A percentile compares a stretch with the other conserved stretches of the same genome.
Conservation (phyloP, 2,797 vertebrate species). For the Eptatretus atami region DNA sequence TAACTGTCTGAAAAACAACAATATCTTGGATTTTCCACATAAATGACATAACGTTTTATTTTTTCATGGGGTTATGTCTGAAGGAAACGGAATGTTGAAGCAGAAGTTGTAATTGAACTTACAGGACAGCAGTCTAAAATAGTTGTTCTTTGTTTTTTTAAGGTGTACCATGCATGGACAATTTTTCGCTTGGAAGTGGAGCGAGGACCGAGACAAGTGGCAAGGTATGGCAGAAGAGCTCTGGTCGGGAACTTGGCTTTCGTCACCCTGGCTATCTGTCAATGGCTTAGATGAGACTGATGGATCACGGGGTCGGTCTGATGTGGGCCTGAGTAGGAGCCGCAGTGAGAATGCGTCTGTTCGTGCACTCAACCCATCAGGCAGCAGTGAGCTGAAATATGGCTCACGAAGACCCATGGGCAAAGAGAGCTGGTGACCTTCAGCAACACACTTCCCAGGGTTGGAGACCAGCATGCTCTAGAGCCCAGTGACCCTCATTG, state of each 20-base stretch:
- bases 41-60: too few species aligned
- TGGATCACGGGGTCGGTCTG: background rate
- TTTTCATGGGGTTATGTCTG: too few species aligned
- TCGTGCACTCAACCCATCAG: slow-evolving; percentile 31
- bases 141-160: slow-evolving; percentile 6
- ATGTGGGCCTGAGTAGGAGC: slow-evolving; percentile 4
- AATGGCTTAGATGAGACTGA: slow-evolving; percentile 5
- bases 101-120: background rate
- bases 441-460: slow-evolving; percentile 65
- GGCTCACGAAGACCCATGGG: slow-evolving; percentile 66
- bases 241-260: background rate
- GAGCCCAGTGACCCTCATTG: slow-evolving; percentile 33
- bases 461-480: slow-evolving; percentile 30
- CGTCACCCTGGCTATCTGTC: background rate
- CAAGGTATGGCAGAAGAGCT: too few species aligned
- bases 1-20: too few species aligned
- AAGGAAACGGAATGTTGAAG: too few species aligned
- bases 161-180: slow-evolving; percentile 65
- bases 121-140: background rate
- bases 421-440: slow-evolving; percentile 87
- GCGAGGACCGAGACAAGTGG: background rate
- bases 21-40: too few species aligned
- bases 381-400: slow-evolving; percentile 61
- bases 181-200: slow-evolving; percentile 24
- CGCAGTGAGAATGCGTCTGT: slow-evolving; percentile 43